Evolutionary conservation across 1,140 invertebrate genomes (phyloP).

Genomic region (Steinernema feltiae): DNA sequence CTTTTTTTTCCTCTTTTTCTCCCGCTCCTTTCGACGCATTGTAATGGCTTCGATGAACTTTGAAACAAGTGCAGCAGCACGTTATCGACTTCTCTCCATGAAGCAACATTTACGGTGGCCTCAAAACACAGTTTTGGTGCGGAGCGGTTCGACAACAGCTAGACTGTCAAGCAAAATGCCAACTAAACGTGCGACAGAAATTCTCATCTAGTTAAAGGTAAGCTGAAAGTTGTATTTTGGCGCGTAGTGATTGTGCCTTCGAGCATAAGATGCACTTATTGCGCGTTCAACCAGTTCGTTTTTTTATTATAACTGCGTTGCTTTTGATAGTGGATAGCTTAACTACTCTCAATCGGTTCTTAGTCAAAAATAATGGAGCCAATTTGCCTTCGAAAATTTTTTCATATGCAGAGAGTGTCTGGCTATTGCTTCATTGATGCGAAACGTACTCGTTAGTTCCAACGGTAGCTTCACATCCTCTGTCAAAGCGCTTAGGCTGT

Average conservation of each 20-base stretch:
- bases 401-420: too few relatives aligned
- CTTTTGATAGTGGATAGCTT: too few relatives aligned
- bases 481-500: too few relatives aligned
- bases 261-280: too few relatives aligned
- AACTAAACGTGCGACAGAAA: neutral
- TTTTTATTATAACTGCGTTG: too few relatives aligned
- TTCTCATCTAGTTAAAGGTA: neutral
- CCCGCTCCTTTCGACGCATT: conserved; percentile 30
- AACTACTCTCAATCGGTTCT: too few relatives aligned
- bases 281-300: too few relatives aligned
- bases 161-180: neutral
- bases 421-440: neutral
- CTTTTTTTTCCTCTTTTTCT: conserved; percentile 41
- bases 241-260: too few relatives aligned
- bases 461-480: too few relatives aligned
- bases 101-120: conserved; percentile 17
- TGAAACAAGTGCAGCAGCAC: neutral
- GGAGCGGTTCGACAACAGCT: neutral
- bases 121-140: neutral
- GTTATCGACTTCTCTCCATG: conserved; percentile 22
- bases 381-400: too few relatives aligned
- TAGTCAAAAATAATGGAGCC: too few relatives aligned
- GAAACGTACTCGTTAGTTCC: neutral
- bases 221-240: too few relatives aligned
- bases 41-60: conserved; percentile 2